Evolutionary conservation across 2,797 vertebrate genomes (phyloP).

Genomic region (Epinephelus coioides): DNA sequence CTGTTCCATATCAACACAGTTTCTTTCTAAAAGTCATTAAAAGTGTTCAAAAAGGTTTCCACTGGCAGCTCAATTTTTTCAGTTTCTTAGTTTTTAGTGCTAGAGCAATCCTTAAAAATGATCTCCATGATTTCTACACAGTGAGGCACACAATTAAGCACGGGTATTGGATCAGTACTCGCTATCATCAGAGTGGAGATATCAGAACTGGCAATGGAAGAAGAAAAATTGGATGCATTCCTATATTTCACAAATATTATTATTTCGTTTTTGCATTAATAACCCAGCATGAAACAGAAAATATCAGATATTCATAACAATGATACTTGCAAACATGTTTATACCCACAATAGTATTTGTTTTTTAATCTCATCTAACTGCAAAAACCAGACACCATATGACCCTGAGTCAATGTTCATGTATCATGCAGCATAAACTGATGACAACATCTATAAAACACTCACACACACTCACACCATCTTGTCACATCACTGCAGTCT

Average conservation of each 20-base stretch:
- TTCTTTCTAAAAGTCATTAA: too few relatives aligned
- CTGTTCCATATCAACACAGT: too few relatives aligned
- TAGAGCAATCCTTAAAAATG: too few relatives aligned
- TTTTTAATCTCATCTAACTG: neutral
- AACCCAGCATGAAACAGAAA: neutral
- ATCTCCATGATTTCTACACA: neutral
- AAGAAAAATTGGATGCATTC: neutral
- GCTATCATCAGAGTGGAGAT: neutral
- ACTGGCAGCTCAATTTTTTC: too few relatives aligned
- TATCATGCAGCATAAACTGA: neutral
- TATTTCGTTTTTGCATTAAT: neutral
- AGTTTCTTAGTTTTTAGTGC: too few relatives aligned
- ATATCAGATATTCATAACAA: too few relatives aligned
- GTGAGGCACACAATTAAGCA: neutral
- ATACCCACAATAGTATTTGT: neutral
- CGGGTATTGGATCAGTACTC: neutral
- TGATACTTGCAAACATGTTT: neutral
- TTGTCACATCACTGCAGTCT: neutral
- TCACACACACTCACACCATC: neutral
- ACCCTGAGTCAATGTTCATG: neutral
- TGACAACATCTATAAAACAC: neutral
- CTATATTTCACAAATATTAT: neutral
- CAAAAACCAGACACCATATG: neutral
- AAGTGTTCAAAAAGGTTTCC: too few relatives aligned
- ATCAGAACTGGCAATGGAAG: neutral